phyloP scores from a whole-genome alignment of 1,140 invertebrate species.

The Calephelis virginiensis region DNA sequence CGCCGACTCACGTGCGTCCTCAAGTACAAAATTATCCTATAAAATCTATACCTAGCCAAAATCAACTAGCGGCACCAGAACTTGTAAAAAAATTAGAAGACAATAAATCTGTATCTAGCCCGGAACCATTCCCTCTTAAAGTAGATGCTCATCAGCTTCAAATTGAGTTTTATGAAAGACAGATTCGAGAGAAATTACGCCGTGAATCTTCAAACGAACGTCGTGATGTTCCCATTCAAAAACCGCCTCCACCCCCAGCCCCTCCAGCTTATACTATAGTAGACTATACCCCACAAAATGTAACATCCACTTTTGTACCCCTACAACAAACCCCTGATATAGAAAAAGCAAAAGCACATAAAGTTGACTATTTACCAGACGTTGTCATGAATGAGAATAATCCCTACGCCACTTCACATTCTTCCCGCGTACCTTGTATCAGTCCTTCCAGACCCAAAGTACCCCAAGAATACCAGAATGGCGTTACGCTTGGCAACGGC shows the following conservation, averaged over 20 bases:
- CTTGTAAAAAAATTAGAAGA: constrained; percentile 64
- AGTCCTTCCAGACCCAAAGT: constrained; percentile 33
- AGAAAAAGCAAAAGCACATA: constrained; percentile 69
- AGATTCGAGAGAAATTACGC: constrained; percentile 65
- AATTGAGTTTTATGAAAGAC: constrained; percentile 76
- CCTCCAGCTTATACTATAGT: constrained; percentile 60
- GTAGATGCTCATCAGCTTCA: constrained; percentile 69
- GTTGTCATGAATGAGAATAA: constrained; percentile 64
- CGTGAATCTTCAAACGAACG: constrained; percentile 44
- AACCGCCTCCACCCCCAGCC: constrained; percentile 41
- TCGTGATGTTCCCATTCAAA: constrained; percentile 38
- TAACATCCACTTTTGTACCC: constrained; percentile 63
- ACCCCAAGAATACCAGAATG: constrained; percentile 40
- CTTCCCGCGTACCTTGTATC: constrained; percentile 27
- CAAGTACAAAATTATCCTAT: constrained; percentile 50
- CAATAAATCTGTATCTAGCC: constrained; percentile 35
- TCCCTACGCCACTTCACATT: constrained; percentile 31
- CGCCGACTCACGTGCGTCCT: constrained; percentile 56
- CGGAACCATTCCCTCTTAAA: constrained; percentile 41
- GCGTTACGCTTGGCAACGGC: constrained; percentile 31
- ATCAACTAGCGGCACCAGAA: constrained; percentile 65
- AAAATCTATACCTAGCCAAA: constrained; percentile 62
- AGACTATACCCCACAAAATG: constrained; percentile 62
- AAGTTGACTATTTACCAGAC: constrained; percentile 72
- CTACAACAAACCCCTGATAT: constrained; percentile 76